Evolutionary conservation across 2,888 invertebrate genomes (phyloP), one percentile per base, ranked within the genome.

Genomic region (Onchidella celtica): DNA sequence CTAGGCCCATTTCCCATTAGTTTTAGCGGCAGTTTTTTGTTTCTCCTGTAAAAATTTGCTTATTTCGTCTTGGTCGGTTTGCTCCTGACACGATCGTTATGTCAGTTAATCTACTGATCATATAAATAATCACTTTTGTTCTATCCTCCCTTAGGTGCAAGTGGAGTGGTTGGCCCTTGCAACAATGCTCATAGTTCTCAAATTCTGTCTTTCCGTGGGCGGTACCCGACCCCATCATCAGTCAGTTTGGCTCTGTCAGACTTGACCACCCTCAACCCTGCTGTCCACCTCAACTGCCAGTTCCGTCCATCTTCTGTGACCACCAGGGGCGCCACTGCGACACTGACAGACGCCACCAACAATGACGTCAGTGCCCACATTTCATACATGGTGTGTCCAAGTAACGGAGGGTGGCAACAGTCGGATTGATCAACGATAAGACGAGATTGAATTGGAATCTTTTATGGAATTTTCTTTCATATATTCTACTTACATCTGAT

Each of bases 301-400:
- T 29, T 68, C 34, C 29, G 68, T 27, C 68, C 68, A 14, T 6
- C 6, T 11, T 32, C 27, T 6, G 34, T 68, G 4, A 68, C 29
- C 68, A 32, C 68, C 14, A 68, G 11, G n/a, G 17, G 9, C 3
- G 68, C 68, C 17, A 34, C 32, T 9, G 68, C 32, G 68, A 68
- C 29, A 11, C 32, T 68, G 17, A 68, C 9, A 9, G 68, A 27
- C 34, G n/a, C 17, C 9, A 63, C 70, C 38, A 70, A 70, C 47
- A 38, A 36, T 14, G n/a, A 38, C 11, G 70, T n/a, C 4, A 11
- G 17, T 3, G 70, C 70, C 27, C n/a, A 32, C 32, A 34, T 70
- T 17, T 70, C 70, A 3, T 70, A 70, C 70, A 70, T 70, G 70
- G 70, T 34, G 3, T 70, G 70, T 40, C 70, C 70, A 9, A 70